A percentile compares a stretch with the other conserved stretches of the same genome.
Conservation (phyloP, 1,140 invertebrate species). For the Olivierus martensii region DNA sequence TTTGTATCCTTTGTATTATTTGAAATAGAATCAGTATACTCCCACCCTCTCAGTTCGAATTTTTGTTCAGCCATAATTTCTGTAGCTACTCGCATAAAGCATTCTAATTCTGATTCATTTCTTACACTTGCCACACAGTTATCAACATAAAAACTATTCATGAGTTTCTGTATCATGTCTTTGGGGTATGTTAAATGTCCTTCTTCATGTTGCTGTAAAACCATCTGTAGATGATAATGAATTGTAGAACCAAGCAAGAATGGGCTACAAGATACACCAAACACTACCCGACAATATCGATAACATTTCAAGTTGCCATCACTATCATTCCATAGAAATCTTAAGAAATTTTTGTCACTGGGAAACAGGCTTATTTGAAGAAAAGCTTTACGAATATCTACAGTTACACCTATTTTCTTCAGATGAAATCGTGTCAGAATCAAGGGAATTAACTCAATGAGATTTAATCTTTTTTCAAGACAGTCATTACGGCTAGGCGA, state of each 20-base stretch:
- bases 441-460: constrained; percentile 15
- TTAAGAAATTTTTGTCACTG: no score
- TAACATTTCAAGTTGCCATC: no score
- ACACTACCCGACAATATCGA: no score
- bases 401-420: constrained; percentile 1
- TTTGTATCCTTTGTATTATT: neutral
- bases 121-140: neutral
- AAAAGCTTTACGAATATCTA: constrained; percentile 17
- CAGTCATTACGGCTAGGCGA: constrained; percentile 5
- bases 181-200: neutral
- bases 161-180: neutral
- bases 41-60: constrained; percentile 1
- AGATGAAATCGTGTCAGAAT: constrained; percentile 21
- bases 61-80: constrained; percentile 1
- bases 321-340: no score
- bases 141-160: neutral
- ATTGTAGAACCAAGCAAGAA: neutral
- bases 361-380: constrained; percentile 10
- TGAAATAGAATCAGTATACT: neutral
- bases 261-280: no score
- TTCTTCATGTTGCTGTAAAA: neutral
- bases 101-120: neutral
- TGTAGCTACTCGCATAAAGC: neutral
- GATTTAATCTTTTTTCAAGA: constrained; percentile 9
- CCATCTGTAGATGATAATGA: neutral